These are phyloP conservation scores for Bugulina stolonifera DNA, from an alignment of 2,888 invertebrate genomes.

Conservation along the genomic window DNA sequence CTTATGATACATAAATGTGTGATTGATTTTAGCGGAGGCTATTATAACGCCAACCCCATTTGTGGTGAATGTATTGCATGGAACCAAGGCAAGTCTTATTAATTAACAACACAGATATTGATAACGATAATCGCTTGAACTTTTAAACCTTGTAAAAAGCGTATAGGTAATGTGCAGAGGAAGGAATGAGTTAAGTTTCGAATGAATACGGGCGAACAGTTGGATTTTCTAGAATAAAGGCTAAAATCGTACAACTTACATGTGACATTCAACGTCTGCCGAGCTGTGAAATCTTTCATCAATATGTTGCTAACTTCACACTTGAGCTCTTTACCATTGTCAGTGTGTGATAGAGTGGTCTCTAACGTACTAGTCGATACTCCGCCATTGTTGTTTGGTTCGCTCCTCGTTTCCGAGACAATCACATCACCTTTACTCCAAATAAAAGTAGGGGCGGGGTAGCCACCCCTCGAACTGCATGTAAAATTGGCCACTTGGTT, in stretches of 20 bases:
- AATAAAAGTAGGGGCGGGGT: background rate
- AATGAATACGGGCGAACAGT: no score
- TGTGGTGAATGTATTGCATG: no score
- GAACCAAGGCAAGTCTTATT: no score
- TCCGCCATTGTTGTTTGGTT: background rate
- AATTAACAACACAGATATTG: no score
- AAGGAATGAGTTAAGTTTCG: no score
- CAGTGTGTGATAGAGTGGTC: background rate
- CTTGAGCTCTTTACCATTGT: background rate
- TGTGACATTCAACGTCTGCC: background rate
- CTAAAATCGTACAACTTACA: conserved; percentile 12
- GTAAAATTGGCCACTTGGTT: background rate
- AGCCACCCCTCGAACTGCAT: conserved; percentile 6
- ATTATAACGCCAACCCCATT: no score
- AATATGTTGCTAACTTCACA: background rate
- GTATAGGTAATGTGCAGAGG: no score
- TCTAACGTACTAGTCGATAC: background rate
- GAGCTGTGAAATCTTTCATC: background rate
- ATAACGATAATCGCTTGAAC: no score
- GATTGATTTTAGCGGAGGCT: no score
- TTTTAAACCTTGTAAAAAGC: no score
- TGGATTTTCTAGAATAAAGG: no score
- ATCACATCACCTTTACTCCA: background rate
- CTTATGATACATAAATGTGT: no score
- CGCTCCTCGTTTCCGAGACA: background rate